phyloP scores from a whole-genome alignment of 1,140 invertebrate genomes.

The Drosophila watanabei region DNA sequence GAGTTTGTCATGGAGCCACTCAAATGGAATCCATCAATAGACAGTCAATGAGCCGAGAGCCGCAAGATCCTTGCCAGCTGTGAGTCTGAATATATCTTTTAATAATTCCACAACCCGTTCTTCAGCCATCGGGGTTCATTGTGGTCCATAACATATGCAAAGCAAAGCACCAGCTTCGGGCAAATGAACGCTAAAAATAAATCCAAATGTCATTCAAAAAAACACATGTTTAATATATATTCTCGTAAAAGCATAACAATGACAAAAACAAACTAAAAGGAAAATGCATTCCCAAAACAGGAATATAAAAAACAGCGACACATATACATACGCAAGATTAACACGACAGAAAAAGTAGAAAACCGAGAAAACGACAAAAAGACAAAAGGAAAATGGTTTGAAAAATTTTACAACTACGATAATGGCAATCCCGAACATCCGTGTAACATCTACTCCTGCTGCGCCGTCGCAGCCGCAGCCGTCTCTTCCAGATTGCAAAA shows the following conservation, averaged over 20 bases:
- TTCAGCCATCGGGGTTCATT: slow-evolving; percentile 38
- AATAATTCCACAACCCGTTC: slow-evolving; percentile 38
- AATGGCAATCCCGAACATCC: slow-evolving; percentile 55
- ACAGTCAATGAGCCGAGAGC: slow-evolving; percentile 2
- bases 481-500: slow-evolving; percentile 80
- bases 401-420: slow-evolving; percentile 49
- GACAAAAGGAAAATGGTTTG: slow-evolving; percentile 8
- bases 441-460: slow-evolving; percentile 64
- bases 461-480: slow-evolving; percentile 56
- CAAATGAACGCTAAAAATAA: slow-evolving; percentile 50
- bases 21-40: slow-evolving; percentile 27
- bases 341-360: slow-evolving; percentile 49
- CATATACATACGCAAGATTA: slow-evolving; percentile 57
- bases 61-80: slow-evolving; percentile 35
- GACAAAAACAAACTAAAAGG: slow-evolving; percentile 50
- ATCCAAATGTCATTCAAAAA: slow-evolving; percentile 28
- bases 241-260: slow-evolving; percentile 66
- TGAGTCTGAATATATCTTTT: neutral
- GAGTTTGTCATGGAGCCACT: slow-evolving; percentile 43
- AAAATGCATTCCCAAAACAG: slow-evolving; percentile 60
- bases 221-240: slow-evolving; percentile 51
- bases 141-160: slow-evolving; percentile 39
- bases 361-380: slow-evolving; percentile 14
- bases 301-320: slow-evolving; percentile 54
- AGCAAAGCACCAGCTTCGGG: slow-evolving; percentile 18